Conservation (phyloP, 2,113 vertebrate species). For the Gallinago paraguaiae region DNA sequence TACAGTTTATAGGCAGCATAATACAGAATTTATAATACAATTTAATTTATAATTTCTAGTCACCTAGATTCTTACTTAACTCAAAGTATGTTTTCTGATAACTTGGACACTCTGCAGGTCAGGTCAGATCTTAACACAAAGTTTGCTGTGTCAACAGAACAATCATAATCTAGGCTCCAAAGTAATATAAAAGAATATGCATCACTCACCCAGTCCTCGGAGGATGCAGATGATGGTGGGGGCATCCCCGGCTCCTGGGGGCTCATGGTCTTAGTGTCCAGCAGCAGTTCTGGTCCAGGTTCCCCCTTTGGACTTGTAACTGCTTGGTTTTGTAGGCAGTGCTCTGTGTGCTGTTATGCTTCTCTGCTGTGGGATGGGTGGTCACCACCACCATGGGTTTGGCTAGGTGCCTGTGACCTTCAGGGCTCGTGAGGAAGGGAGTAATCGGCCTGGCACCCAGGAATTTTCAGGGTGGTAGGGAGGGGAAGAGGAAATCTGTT, state of each 20-base stretch:
- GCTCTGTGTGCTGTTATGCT: not conserved
- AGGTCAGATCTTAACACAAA: not conserved
- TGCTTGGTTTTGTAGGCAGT: not conserved
- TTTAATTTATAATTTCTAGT: not conserved
- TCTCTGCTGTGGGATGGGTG: not conserved
- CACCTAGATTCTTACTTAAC: not conserved
- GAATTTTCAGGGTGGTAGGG: not conserved
- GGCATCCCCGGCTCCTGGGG: fast-evolving
- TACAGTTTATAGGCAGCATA: not conserved
- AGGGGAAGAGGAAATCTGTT: not conserved
- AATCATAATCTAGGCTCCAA: not conserved
- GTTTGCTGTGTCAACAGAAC: not conserved
- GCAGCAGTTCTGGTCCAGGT: not conserved
- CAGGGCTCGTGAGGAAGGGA: not conserved
- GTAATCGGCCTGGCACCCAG: not conserved
- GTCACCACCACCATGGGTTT: not conserved
- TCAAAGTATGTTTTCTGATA: not conserved
- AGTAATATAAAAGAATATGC: not conserved
- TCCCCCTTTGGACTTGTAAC: not conserved
- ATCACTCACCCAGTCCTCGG: not conserved
- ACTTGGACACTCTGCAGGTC: not conserved
- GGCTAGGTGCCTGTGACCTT: not conserved
- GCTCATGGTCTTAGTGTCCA: not conserved
- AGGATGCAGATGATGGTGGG: not conserved
- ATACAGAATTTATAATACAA: not conserved